phyloP scores from a whole-genome alignment of 2,888 invertebrate genomes.

The Cordilura impudica region DNA sequence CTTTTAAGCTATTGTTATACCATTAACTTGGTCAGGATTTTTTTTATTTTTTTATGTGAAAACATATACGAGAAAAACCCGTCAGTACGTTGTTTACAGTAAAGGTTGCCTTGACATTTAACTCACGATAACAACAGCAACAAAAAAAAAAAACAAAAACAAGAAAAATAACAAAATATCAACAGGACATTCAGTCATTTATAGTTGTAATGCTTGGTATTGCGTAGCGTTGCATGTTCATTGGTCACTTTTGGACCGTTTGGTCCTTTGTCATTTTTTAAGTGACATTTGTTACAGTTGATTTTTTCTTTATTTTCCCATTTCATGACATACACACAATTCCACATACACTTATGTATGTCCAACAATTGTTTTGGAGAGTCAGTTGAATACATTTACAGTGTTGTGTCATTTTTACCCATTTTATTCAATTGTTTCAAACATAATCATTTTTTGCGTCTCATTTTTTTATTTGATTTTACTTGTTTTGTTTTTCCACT shows the following conservation, averaged over 20 bases:
- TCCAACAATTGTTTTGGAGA: slow-evolving; percentile 1
- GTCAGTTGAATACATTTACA: neutral
- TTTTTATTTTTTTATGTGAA: neutral
- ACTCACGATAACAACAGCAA: slow-evolving; percentile 49
- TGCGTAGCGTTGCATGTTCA: slow-evolving; percentile 47
- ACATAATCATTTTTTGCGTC: slow-evolving; percentile 1
- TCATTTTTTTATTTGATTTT: slow-evolving; percentile 30
- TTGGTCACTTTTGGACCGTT: slow-evolving; percentile 52
- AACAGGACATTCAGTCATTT: slow-evolving; percentile 41
- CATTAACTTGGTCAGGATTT: slow-evolving; percentile 41
- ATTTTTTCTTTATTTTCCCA: neutral
- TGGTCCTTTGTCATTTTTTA: slow-evolving; percentile 61
- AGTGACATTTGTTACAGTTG: slow-evolving; percentile 59
- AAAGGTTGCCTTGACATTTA: slow-evolving; percentile 64
- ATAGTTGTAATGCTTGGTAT: slow-evolving; percentile 32
- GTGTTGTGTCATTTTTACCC: slow-evolving; percentile 45
- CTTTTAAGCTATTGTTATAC: slow-evolving; percentile 39
- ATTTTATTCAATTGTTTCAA: slow-evolving; percentile 56
- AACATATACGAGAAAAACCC: slow-evolving; percentile 6
- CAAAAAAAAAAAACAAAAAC: slow-evolving; percentile 8
- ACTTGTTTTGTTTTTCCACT: slow-evolving; percentile 53
- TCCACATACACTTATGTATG: neutral
- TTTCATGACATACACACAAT: slow-evolving; percentile 6
- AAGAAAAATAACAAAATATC: slow-evolving; percentile 18
- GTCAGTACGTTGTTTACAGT: slow-evolving; percentile 65